Evolutionary conservation across 2,113 vertebrate species (phyloP).

Genomic region (Alligator sinensis): DNA sequence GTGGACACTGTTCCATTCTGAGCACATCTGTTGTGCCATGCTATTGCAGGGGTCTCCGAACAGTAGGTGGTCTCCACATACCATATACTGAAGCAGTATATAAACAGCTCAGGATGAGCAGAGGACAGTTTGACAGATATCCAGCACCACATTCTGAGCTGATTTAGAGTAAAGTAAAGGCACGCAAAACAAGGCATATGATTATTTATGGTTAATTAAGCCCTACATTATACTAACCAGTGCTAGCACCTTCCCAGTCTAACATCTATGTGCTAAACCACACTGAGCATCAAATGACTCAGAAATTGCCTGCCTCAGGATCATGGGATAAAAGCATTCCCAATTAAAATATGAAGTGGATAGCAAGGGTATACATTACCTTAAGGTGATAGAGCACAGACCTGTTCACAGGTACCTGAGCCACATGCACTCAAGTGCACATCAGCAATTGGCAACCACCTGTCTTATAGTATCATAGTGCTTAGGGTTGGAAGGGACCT

Average conservation of each 20-base stretch:
- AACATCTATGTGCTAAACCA: constrained; percentile 52
- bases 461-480: background rate
- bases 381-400: background rate
- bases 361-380: background rate
- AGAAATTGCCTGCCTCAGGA: constrained; percentile 26
- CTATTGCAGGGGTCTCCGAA: background rate
- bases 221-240: background rate
- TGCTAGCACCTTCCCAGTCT: constrained; percentile 5
- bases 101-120: fast-evolving
- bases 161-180: fast-evolving
- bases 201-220: background rate
- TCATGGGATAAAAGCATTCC: constrained; percentile 32
- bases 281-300: background rate
- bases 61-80: background rate
- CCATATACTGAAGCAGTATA: background rate
- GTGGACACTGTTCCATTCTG: fast-evolving
- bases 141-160: background rate
- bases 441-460: background rate
- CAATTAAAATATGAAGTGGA: background rate
- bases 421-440: background rate
- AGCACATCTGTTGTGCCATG: background rate
- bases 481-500: background rate
- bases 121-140: fast-evolving
- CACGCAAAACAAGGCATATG: background rate
- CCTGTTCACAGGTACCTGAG: background rate